Percentiles rank a stretch among this genome's conserved stretches.
phyloP scores from a whole-genome alignment of 2,888 invertebrate genomes.

The Drosophila acutilabella region DNA sequence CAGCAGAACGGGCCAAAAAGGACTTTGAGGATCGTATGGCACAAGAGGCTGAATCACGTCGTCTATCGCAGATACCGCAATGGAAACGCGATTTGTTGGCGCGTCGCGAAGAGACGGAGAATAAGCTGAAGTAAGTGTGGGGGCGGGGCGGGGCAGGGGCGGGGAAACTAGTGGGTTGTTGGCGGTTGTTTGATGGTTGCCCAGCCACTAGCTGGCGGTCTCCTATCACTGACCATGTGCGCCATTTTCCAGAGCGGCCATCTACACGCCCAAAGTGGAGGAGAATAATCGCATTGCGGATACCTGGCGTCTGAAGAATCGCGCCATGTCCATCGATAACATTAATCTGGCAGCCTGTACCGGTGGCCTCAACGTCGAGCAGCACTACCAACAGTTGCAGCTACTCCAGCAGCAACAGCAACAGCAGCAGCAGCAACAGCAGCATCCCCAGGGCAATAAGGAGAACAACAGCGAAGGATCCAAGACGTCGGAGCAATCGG shows the following conservation, averaged over 20 bases:
- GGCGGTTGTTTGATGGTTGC: conserved; percentile 38
- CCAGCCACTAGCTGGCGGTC: conserved; percentile 41
- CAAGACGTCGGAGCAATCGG: conserved; percentile 22
- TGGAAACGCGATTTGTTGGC: conserved; percentile 97
- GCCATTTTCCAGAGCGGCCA: conserved; percentile 86
- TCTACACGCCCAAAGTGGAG: conserved; percentile 90
- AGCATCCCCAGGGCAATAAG: conserved; percentile 77
- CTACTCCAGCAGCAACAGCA: conserved; percentile 58
- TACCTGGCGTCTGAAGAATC: conserved; percentile 85
- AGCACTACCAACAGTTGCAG: conserved; percentile 84
- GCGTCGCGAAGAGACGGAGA: conserved; percentile 92
- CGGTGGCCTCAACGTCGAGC: conserved; percentile 71
- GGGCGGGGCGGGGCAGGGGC: conserved; percentile 18
- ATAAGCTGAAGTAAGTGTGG: conserved; percentile 89
- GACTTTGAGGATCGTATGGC: conserved; percentile 95
- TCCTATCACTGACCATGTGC: conserved; percentile 49
- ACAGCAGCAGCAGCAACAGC: conserved; percentile 31
- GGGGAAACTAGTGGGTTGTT: conserved; percentile 18
- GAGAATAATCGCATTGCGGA: conserved; percentile 86
- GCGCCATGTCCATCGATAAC: conserved; percentile 89
- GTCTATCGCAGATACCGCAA: conserved; percentile 94
- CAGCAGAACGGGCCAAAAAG: conserved; percentile 96
- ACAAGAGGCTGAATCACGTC: conserved; percentile 92
- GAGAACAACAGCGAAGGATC: conserved; percentile 58
- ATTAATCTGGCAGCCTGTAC: conserved; percentile 85